Evolutionary conservation across 2,888 invertebrate species (phyloP).

Genomic region (Eupsilia transversa): DNA sequence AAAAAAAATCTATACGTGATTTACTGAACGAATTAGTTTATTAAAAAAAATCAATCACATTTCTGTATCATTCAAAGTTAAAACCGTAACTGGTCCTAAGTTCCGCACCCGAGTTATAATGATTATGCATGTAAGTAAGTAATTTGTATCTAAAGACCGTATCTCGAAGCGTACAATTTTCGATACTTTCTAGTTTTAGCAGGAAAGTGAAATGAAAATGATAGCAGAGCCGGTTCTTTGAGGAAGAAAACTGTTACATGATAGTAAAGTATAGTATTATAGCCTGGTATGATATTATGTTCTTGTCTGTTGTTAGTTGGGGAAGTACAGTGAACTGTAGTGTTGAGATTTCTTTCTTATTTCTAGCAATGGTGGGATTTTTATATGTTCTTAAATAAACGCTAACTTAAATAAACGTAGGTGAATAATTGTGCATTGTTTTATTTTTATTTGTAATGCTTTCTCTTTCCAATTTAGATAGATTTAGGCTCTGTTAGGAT

Average conservation of each 20-base stretch:
- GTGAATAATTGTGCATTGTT: background rate
- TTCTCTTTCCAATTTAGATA: background rate
- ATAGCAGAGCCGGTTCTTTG: conserved; percentile 39
- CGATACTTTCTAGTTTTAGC: conserved; percentile 71
- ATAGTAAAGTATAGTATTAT: conserved; percentile 31
- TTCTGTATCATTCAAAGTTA: background rate
- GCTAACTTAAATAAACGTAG: no score
- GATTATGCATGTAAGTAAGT: conserved; percentile 53
- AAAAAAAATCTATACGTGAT: background rate
- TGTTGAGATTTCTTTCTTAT: conserved; percentile 24
- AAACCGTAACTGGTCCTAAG: conserved; percentile 1
- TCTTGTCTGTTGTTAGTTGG: conserved; percentile 32
- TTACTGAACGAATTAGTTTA: background rate
- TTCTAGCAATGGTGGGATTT: background rate
- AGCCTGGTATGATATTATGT: conserved; percentile 34
- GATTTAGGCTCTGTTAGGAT: background rate
- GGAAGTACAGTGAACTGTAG: conserved; percentile 41
- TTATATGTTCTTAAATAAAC: background rate
- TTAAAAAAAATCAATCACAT: no score
- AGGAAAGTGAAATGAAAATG: conserved; percentile 71
- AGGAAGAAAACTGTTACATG: conserved; percentile 62
- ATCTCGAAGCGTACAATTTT: conserved; percentile 68
- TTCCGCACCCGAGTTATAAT: conserved; percentile 26
- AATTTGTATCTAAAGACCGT: conserved; percentile 63
- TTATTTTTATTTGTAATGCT: background rate